Base-by-base conservation (phyloP, 64 coral and sea anemone species). In the Stylophora pistillata region DNA sequence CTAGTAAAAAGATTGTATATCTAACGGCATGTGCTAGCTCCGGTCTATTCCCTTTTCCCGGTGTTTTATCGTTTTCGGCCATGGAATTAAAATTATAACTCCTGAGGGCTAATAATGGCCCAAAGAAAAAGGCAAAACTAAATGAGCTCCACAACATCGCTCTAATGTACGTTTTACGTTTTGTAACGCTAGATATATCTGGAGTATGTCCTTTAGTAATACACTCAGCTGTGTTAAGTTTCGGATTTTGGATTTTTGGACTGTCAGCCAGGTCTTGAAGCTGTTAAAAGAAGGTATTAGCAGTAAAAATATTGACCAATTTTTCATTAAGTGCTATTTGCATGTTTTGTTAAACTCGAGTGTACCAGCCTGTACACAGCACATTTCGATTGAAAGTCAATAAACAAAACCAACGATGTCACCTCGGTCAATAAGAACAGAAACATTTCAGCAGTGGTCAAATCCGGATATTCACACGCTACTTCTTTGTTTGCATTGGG, bases 141-240 rank as follows among this genome's bases (percentile, higher is more conserved):
- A 34, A 53, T 0, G 79, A 68, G 5, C 37, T 54, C 37, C 74
- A 77, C 55, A 77, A 55, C 1, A 77, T 54, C 55, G 23, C 37
- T 77, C 37, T 77, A 52, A 77, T 55, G 5, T 55, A 55, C 23
- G 47, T 7, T 16, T 33, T 74, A 5, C 72, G 74, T 56, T 21
- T 23, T 77, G 74, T n/a, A n/a, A n/a, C n/a, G n/a, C n/a, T 21
- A n/a, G 0, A 5, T 18, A 77, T 47, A 10, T 77, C 31, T 11
- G 52, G 41, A 21, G 53, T 13, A 26, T 77, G 74, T 9, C 74
- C 74, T 11, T 77, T 5, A 54, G 55, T 77, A 21, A 77, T 12
- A 13, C 74, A 13, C 74, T 77, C 52, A 21, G 74, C 74, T 77
- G 74, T 77, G 47, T 77, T 77, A 37, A 77, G 16, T 16, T 37